Conservation (phyloP, 2,113 vertebrate genomes). For the Prunella fulvescens region DNA sequence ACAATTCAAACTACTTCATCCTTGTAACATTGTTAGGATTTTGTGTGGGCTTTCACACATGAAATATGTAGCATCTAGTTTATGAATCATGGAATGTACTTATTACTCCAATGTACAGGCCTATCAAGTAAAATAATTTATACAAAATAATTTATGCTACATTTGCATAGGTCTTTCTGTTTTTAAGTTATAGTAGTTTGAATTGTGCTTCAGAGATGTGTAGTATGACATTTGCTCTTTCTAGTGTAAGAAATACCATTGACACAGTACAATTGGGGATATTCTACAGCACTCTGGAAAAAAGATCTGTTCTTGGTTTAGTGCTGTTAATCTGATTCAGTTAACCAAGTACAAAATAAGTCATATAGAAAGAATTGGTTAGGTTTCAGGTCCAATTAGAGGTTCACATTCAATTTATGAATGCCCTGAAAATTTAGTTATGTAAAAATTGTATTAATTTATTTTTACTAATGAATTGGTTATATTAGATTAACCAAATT, state of each 20-base stretch:
- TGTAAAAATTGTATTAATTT: background rate
- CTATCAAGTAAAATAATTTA: background rate
- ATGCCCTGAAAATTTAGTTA: background rate
- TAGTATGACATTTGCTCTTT: background rate
- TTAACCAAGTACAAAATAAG: background rate
- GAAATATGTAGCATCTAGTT: background rate
- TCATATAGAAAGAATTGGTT: background rate
- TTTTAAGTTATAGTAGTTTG: background rate
- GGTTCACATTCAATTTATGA: background rate
- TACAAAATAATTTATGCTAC: background rate
- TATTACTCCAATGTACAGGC: background rate
- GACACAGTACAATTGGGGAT: background rate
- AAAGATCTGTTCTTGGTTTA: background rate
- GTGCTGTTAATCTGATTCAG: background rate
- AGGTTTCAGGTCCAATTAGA: background rate
- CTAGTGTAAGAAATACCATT: background rate
- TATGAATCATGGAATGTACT: background rate
- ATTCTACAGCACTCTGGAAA: background rate
- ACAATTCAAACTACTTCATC: background rate
- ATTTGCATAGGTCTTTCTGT: background rate
- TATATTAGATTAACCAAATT: background rate
- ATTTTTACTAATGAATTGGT: background rate
- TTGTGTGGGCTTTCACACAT: background rate
- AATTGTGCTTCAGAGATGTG: background rate
- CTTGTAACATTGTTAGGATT: fast-evolving